These are phyloP conservation scores for Onychostruthus taczanowskii DNA, from an alignment of 2,113 vertebrate genomes.

Conservation along the genomic window DNA sequence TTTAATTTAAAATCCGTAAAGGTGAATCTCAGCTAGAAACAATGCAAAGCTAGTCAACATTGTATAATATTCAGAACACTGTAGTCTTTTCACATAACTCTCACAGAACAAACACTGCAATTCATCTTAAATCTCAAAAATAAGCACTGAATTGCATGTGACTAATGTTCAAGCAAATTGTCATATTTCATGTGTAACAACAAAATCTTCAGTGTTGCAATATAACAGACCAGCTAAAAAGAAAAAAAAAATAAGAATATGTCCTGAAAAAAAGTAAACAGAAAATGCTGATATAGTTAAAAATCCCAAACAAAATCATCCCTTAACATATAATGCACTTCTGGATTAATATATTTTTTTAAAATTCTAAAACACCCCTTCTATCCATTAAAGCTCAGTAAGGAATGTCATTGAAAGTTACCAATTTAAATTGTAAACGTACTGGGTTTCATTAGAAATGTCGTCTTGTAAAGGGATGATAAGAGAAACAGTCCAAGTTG, in stretches of 20 bases:
- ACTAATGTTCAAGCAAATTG: not conserved
- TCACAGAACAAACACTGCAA: not conserved
- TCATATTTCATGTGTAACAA: not conserved
- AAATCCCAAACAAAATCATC: not conserved
- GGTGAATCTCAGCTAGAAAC: not conserved
- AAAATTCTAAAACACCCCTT: not conserved
- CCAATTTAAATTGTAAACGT: not conserved
- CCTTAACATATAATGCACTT: not conserved
- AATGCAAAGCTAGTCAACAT: not conserved
- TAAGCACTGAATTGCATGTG: not conserved
- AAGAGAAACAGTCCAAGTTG: not conserved
- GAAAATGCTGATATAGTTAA: not conserved
- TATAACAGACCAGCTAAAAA: not conserved
- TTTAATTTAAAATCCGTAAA: conserved; percentile 44
- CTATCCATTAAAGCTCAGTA: not conserved
- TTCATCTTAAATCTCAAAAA: not conserved
- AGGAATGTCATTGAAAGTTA: not conserved
- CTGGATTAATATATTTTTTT: not conserved
- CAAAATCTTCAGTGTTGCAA: not conserved
- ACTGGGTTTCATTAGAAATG: not conserved
- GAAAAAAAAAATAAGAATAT: not conserved
- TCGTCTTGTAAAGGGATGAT: not conserved
- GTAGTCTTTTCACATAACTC: not conserved
- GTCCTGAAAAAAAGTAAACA: not conserved
- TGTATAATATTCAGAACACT: not conserved